Evolutionary conservation across 2,113 vertebrate species (phyloP), one percentile per base, ranked within the genome.

Genomic region (Lates calcarifer): DNA sequence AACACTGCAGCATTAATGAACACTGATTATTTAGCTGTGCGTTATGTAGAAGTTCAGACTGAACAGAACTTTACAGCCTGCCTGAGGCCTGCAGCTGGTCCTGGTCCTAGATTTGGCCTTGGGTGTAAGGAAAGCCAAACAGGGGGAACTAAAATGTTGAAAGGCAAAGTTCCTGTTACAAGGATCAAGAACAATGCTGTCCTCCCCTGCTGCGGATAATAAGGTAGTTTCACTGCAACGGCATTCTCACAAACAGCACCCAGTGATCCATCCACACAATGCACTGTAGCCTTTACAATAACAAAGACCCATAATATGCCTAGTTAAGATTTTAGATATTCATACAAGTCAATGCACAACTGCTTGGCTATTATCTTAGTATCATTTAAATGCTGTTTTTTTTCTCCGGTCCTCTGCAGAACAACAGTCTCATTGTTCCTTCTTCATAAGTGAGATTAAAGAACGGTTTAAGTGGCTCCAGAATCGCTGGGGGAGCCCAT

Each of bases 401-500:
- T 49, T 22, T 9, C 29, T 60, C 24, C 73, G 49, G 58, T 81
- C 55, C n/a, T 6, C 29, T 28, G 56, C 61, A 70, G 37, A 67
- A 90, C 90, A 92, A 86, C 57, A 67, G 82, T 67, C 3, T 33
- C 85, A 89, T 93, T 93, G 91, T 93, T 82, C 81, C 11, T 4
- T 1, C 56, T 45, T 90, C 90, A 88, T 84, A 77, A 84, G 13
- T 9, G 2, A 90, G 84, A 90, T 91, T 86, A 87, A 80, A 89
- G 87, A 67, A 57, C 17, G 3, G 24, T 79, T 84, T 85, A 86
- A 90, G 79, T 87, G 88, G 65, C 56, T 81, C 22, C 66, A 58
- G 51, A 74, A 71, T 64, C 9, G 29, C 81, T 4, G 47, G 77
- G 61, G 77, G 86, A 84, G 58, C 77, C 79, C 62, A 71, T 89